Evolutionary conservation across 2,888 invertebrate genomes (phyloP).

Genomic region (Microctonus brassicae): DNA sequence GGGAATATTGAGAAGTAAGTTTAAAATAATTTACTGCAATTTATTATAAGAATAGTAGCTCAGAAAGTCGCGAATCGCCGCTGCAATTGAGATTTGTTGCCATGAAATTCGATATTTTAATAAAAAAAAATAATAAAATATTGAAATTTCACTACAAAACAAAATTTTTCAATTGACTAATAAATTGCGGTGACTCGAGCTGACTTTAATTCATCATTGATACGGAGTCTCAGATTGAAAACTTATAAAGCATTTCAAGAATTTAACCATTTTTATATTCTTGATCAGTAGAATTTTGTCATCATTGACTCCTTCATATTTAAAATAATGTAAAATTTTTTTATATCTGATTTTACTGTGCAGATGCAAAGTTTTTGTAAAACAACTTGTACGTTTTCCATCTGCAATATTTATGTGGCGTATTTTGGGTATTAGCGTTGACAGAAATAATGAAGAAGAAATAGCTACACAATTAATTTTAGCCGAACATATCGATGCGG

Average conservation of each 20-base stretch:
- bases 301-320: constrained; percentile 59
- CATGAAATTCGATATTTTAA: constrained; percentile 13
- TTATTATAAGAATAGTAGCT: constrained; percentile 47
- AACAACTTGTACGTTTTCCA: constrained; percentile 61
- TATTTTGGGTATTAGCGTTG: constrained; percentile 55
- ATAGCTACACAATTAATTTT: constrained; percentile 56
- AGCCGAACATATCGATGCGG: constrained; percentile 61
- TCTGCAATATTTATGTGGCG: constrained; percentile 63
- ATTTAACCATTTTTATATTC: constrained; percentile 33
- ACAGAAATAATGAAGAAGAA: constrained; percentile 56
- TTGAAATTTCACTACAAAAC: constrained; percentile 23
- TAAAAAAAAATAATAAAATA: constrained; percentile 10
- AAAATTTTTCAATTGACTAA: constrained; percentile 17
- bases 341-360: too few species aligned
- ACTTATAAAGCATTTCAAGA: constrained; percentile 61
- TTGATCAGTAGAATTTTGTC: constrained; percentile 53
- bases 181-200: constrained; percentile 58
- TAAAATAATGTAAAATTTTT: constrained; percentile 1
- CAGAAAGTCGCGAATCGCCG: constrained; percentile 64
- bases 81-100: constrained; percentile 18
- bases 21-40: constrained; percentile 15
- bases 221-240: constrained; percentile 67
- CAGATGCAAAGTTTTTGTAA: constrained; percentile 61
- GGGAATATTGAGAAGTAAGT: constrained; percentile 60
- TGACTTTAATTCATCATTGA: constrained; percentile 64